Percentiles rank a stretch among this genome's conserved stretches.
Conservation (phyloP, 2,797 vertebrate species). For the Notamacropus eugenii region DNA sequence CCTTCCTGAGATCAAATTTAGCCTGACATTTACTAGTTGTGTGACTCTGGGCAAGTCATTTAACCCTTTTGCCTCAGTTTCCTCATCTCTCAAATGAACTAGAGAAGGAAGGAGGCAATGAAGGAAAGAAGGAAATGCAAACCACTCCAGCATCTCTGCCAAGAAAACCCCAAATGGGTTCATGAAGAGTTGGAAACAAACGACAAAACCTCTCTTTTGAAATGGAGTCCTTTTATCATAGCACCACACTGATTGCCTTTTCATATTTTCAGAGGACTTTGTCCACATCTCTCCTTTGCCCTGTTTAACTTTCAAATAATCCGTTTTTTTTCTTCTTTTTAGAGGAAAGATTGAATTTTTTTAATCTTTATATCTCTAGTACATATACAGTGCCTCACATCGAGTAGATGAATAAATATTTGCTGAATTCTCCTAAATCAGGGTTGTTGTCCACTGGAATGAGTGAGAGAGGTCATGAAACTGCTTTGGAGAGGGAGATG, state of each 20-base stretch:
- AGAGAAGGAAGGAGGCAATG: background rate
- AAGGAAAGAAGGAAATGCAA: background rate
- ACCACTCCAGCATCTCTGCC: background rate
- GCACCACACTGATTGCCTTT: background rate
- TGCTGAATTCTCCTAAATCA: conserved; percentile 5
- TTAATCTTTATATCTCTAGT: background rate
- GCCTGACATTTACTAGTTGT: background rate
- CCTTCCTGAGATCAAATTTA: background rate
- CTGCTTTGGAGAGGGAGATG: background rate
- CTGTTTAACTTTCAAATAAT: background rate
- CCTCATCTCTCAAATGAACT: background rate
- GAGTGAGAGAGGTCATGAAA: conserved; percentile 27
- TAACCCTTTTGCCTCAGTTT: background rate
- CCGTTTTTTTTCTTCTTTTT: background rate
- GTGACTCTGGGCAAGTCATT: background rate
- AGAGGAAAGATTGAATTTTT: background rate
- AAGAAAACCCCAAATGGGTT: background rate
- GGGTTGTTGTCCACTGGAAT: conserved; percentile 10
- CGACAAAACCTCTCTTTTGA: background rate
- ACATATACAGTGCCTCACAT: background rate
- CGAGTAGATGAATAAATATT: background rate
- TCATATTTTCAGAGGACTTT: background rate
- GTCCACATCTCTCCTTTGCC: background rate
- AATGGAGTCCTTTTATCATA: background rate
- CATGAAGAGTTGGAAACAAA: background rate